phyloP scores from a whole-genome alignment of 2,888 invertebrate species.

The Lypha dubia region DNA sequence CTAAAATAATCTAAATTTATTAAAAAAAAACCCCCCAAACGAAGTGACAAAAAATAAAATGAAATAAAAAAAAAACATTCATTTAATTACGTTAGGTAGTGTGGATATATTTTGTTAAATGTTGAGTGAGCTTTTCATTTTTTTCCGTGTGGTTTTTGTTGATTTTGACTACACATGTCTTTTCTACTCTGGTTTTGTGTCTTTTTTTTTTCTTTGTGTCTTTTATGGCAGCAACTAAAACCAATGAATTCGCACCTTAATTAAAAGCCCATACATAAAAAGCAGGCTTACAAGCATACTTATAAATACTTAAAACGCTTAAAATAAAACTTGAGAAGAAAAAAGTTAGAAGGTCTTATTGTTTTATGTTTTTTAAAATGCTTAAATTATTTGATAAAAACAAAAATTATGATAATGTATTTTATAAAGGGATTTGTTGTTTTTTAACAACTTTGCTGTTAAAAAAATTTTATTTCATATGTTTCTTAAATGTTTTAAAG shows the following conservation, averaged over 20 bases:
- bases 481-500: background rate
- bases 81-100: conserved; percentile 14
- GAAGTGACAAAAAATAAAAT: background rate
- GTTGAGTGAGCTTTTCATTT: background rate
- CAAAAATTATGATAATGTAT: background rate
- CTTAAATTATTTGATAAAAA: conserved; percentile 12
- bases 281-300: conserved; percentile 11
- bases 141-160: background rate
- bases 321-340: conserved; percentile 2
- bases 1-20: conserved; percentile 12
- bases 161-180: conserved; percentile 16
- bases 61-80: background rate
- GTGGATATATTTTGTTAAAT: too few relatives aligned
- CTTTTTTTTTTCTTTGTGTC: background rate
- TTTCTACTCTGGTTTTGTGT: conserved; percentile 20
- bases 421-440: background rate
- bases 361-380: conserved; percentile 20
- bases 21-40: background rate
- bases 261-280: conserved; percentile 51
- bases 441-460: background rate
- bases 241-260: conserved; percentile 64
- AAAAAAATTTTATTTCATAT: background rate
- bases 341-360: conserved; percentile 10
- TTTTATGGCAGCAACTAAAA: conserved; percentile 44
- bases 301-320: conserved; percentile 6